Base-by-base conservation (phyloP, 2,797 vertebrate species). In the Diplodus sargus region DNA sequence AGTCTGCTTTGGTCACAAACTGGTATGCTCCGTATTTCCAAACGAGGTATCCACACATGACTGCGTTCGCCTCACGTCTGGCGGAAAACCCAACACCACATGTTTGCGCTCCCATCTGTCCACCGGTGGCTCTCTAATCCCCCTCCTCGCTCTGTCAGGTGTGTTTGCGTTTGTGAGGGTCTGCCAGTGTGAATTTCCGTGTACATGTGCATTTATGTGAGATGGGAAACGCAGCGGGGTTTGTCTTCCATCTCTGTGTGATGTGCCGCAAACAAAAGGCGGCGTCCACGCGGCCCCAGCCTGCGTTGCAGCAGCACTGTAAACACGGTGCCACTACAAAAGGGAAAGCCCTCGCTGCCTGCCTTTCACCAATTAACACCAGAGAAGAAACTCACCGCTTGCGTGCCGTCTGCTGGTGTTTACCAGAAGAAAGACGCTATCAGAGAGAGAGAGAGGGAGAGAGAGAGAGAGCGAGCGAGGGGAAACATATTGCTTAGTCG, bases 261-360 rank as follows among this genome's bases (percentile, higher is more conserved):
- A 88, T 63, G 78, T 76, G 67, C 52, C 7, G 4, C 79, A 88
- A 92, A 93, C 87, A 91, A 91, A 91, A 94, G 75, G 77, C 80
- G 53, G 56, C 2, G 12, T 83, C 79, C 85, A 64, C 7, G 43
- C 7, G 1, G 56, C 83, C 78, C 49, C 67, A 70, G 67, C 64
- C 78, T 54, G 62, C 13, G 23, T 69, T 78, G 83, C 84, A 73
- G 78, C 66, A 83, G 62, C 60, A 70, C 82, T 73, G 73, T 85
- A 84, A 91, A 90, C 83, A 83, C 49, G 34, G 47, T 79, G 48
- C 72, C 74, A 70, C 74, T 78, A 90, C 89, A 91, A 90, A 90
- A 90, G 60, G 62, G 64, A 76, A 76, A 83, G 53, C 70, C 81
- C 63, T 72, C 2, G 0, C 18, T 9, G 22, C 53, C 82, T 67